A percentile compares a stretch with the other conserved stretches of the same genome.
phyloP scores from a whole-genome alignment of 1,140 invertebrate species.

The Macrostomum lignano region DNA sequence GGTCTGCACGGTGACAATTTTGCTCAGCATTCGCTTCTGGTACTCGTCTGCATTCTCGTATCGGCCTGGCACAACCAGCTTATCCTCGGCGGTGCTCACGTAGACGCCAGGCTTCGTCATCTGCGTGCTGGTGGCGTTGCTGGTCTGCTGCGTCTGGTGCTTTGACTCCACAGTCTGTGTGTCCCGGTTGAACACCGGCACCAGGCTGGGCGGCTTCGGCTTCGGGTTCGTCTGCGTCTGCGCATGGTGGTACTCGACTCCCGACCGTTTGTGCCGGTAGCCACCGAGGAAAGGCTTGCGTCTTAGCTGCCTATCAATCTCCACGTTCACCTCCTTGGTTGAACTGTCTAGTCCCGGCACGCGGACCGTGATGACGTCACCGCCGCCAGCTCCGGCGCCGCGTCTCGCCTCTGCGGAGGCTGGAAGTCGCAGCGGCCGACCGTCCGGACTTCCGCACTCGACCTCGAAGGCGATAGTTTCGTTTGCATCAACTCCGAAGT shows the following conservation, averaged over 20 bases:
- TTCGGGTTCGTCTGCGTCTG: constrained; percentile 21
- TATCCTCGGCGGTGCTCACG: constrained; percentile 18
- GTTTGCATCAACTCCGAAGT: too few relatives aligned
- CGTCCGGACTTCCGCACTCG: too few relatives aligned
- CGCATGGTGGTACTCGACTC: constrained; percentile 22
- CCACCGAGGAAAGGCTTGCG: constrained; percentile 9
- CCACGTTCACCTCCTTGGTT: not conserved
- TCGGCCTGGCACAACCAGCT: constrained; percentile 17
- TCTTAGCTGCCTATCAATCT: not conserved
- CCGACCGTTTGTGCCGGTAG: constrained; percentile 18
- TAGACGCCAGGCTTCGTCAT: constrained; percentile 26
- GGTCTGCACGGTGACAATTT: constrained; percentile 11
- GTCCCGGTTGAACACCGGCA: constrained; percentile 14
- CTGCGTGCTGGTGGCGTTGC: constrained; percentile 23
- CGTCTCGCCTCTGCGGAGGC: too few relatives aligned
- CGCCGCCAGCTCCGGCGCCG: not conserved
- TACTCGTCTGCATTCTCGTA: constrained; percentile 25
- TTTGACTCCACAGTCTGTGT: constrained; percentile 23
- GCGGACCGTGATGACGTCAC: not conserved
- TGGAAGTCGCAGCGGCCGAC: too few relatives aligned
- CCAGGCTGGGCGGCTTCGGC: constrained; percentile 11
- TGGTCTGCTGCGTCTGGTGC: constrained; percentile 18
- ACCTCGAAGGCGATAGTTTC: too few relatives aligned
- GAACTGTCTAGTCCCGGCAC: not conserved
- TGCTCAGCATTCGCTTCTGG: constrained; percentile 7